These are phyloP conservation scores for Sitta europaea DNA, from an alignment of 2,113 vertebrate genomes.

Conservation along the genomic window DNA sequence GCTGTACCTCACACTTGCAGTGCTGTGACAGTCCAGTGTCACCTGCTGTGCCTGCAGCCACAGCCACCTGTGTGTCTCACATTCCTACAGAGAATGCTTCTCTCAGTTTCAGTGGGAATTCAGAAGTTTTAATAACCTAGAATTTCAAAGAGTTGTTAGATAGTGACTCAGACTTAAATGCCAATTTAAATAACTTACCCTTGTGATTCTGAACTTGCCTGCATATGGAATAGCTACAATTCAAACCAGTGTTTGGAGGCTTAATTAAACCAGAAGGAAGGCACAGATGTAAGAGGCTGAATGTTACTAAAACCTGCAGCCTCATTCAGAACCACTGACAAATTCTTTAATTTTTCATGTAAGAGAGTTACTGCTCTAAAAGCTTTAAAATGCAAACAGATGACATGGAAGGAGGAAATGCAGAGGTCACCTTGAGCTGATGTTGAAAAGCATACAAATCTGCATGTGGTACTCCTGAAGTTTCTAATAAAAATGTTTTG, in stretches of 20 bases:
- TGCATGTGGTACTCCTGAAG: background rate
- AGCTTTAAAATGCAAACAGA: background rate
- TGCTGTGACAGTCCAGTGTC: background rate
- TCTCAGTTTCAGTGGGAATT: background rate
- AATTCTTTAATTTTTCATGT: background rate
- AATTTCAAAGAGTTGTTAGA: background rate
- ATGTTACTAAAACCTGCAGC: background rate
- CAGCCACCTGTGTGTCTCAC: background rate
- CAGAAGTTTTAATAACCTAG: background rate
- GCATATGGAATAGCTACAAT: background rate
- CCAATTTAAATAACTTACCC: background rate
- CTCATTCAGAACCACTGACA: background rate
- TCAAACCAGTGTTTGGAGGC: background rate
- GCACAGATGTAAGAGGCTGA: background rate
- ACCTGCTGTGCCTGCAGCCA: background rate
- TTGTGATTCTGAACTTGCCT: background rate
- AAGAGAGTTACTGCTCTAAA: background rate
- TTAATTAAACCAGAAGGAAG: background rate
- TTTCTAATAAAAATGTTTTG: rapidly evolving
- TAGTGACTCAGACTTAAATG: background rate
- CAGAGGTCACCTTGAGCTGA: background rate
- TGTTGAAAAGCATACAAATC: background rate
- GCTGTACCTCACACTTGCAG: background rate
- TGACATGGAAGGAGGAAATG: background rate
- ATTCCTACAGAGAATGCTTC: background rate